Base-by-base conservation (phyloP, 2,797 vertebrate genomes). In the Gymnopithys bicolor region DNA sequence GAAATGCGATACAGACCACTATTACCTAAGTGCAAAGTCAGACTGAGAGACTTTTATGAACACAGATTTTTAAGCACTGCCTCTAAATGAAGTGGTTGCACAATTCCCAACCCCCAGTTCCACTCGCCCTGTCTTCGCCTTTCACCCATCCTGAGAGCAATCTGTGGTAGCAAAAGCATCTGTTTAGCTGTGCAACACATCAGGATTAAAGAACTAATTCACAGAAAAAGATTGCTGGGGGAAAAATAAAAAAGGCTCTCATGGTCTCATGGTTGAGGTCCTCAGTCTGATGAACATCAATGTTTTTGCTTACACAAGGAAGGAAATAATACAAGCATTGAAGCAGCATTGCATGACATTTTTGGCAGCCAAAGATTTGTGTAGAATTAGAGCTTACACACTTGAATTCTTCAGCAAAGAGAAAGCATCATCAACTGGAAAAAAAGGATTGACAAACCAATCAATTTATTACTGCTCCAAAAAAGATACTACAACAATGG, bases 301-400 rank as follows among this genome's bases (percentile, higher is more conserved):
- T 35, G 13, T 79, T 95, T 96, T 60, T 96, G 89, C 95, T 94
- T 94, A 96, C 91, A 77, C 70, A 84, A 84, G 28, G 28, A 93
- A 92, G 45, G 41, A 93, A 87, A 90, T 39, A 93, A 90, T 68
- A 92, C 6, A 9, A 69, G 52, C 59, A 92, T 19, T 45, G 66
- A 78, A 95, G 74, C 84, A 89, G 84, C 74, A 67, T 51, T 76
- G 89, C 86, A 90, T 52, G 67, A 76, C 71, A 45, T 67, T 92
- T 92, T 70, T 95, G 71, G 92, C 87, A 87, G 52, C 7, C 55
- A 71, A 77, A 82, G 18, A 77, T 16, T 5, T n/a, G 33, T n/a
- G 33, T 74, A 71, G 77, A 79, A 87, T 89, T 64, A 80, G 64
- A 70, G 92, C 75, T 93, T 89, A 59, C 35, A 55, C 13, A 18